phyloP scores from a whole-genome alignment of 1,140 invertebrate genomes.

The Scaptomyza montana region DNA sequence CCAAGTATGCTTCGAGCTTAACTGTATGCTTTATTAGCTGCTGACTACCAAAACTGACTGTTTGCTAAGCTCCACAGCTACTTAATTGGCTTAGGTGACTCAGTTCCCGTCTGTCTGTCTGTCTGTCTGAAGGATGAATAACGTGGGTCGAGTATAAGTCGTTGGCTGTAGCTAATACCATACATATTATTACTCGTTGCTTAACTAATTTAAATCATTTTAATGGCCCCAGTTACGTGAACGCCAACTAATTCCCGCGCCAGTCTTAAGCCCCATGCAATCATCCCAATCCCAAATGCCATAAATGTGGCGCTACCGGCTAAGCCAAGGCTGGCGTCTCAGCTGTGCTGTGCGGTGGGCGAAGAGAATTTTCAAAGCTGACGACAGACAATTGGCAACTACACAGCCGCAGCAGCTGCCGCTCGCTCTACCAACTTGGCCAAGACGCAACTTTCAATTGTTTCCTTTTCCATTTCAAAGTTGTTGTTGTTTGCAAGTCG shows the following conservation, averaged over 20 bases:
- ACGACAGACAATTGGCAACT: constrained; percentile 55
- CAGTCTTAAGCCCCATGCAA: constrained; percentile 54
- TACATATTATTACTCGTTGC: background rate
- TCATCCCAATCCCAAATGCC: constrained; percentile 71
- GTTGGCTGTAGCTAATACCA: constrained; percentile 1
- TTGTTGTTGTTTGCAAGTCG: constrained; percentile 53
- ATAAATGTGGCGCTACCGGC: constrained; percentile 60
- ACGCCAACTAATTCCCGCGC: constrained; percentile 59
- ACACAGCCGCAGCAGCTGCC: constrained; percentile 24
- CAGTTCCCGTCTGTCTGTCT: background rate
- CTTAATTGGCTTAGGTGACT: constrained; percentile 21
- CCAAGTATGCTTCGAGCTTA: no score
- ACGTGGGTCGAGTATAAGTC: background rate
- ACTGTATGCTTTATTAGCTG: constrained; percentile 1
- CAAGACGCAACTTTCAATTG: constrained; percentile 69
- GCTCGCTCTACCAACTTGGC: constrained; percentile 3
- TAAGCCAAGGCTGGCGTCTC: constrained; percentile 8
- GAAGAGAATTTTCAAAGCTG: constrained; percentile 7
- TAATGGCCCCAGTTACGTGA: constrained; percentile 46
- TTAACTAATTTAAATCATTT: constrained; percentile 75
- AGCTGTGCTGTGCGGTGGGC: constrained; percentile 14
- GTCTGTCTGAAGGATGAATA: background rate
- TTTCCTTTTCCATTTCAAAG: constrained; percentile 47
- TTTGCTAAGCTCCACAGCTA: constrained; percentile 5
- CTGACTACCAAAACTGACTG: background rate